phyloP scores from a whole-genome alignment of 2,797 vertebrate genomes.

The Megalops cyprinoides region DNA sequence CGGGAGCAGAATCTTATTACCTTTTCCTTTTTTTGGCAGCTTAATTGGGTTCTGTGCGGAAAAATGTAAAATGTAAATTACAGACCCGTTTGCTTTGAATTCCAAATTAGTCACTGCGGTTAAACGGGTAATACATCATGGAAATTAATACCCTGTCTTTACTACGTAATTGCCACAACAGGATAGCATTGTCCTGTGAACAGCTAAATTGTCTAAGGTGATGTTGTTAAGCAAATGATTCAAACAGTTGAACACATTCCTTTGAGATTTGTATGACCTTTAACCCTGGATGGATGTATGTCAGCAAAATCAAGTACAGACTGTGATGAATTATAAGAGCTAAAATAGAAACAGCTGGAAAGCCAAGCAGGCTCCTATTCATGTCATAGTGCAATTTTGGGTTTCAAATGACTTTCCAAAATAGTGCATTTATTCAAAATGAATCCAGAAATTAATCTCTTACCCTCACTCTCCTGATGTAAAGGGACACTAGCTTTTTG shows the following conservation, averaged over 20 bases:
- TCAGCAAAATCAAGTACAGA: not conserved
- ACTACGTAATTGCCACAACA: conserved; percentile 52
- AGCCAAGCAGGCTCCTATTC: too few species aligned
- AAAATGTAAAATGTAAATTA: conserved; percentile 46
- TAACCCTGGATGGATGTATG: not conserved
- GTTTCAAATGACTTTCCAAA: too few species aligned
- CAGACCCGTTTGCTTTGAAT: conserved; percentile 49
- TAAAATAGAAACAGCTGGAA: not conserved
- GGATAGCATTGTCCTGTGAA: conserved; percentile 50
- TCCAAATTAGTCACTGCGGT: conserved; percentile 49
- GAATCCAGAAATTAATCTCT: too few species aligned
- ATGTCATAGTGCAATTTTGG: too few species aligned
- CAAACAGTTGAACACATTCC: not conserved
- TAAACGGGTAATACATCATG: conserved; percentile 48
- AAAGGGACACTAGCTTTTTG: too few species aligned
- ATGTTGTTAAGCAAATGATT: not conserved
- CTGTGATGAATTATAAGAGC: not conserved
- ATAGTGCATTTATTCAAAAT: too few species aligned
- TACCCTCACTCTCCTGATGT: too few species aligned
- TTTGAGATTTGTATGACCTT: not conserved
- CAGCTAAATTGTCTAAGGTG: conserved; percentile 56
- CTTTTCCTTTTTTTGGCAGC: conserved; percentile 36
- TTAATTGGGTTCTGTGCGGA: conserved; percentile 56
- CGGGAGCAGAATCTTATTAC: conserved; percentile 57
- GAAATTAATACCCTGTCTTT: conserved; percentile 51